Base-by-base conservation (phyloP, 2,888 invertebrate species). In the Caprella mutica region DNA sequence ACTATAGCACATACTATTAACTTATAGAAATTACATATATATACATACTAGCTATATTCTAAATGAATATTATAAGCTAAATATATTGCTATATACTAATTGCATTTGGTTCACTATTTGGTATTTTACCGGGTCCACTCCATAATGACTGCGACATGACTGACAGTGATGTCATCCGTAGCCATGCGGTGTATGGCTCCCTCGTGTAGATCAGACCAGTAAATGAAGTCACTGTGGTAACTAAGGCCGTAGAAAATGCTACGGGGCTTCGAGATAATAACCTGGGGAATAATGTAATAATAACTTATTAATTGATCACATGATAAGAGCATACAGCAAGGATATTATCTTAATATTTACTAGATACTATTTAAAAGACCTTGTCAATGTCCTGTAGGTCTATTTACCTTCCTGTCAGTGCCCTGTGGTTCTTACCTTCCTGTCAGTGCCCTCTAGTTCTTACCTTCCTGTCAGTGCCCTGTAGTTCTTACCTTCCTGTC, bases 211-310 rank as follows among this genome's bases (percentile, higher is more conserved):
- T 85, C 86, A 66, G 81, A 81, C 81, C 83, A 86, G 69, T 80
- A 79, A 38, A 87, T 73, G 53, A 76, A 76, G 39, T 79, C 79
- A 64, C 81, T 78, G 68, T 79, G 76, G 55, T 80, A 75, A 9
- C 81, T 81, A 50, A 86, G 74, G 1, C 85, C 82, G 71, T 81
- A 82, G 0, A 86, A 85, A 71, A 81, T 81, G 53, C 78, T 76
- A 55, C 81, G 70, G 12, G 74, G 72, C 43, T 72, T 68, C 35
- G 38, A 35, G 17, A 35, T 30, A 24, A 42, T 23, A 14, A 33
- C 33, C 23, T 3, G 17, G 42, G 6, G 29, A 24, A 39, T 1
- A 19, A 21, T 21, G n/a, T 3, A n/a, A 43, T 17, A 5, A 17
- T 3, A 21, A 43, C 5, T 4, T 19, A 17, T 38, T 38, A 38